Base-by-base conservation (phyloP, 2,113 vertebrate genomes). In the Pogonocichla stellata region DNA sequence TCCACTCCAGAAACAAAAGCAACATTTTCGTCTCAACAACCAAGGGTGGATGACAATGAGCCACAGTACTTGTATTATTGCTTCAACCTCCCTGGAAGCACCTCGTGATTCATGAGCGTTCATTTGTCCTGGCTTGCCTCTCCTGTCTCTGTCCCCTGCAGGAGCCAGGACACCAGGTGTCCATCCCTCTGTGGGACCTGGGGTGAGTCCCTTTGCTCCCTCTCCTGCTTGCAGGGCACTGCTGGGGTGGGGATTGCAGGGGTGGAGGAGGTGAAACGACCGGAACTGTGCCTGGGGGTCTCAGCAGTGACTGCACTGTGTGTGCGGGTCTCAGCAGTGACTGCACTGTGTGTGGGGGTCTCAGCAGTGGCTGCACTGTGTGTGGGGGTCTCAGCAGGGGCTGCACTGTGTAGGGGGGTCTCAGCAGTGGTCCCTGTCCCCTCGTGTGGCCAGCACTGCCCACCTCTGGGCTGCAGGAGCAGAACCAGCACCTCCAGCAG, bases 1-100 rank as follows among this genome's bases (percentile, higher is more conserved):
- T 67, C 88, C 64, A 38, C 47, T 56, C 79, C 53, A 78, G 82
- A 83, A 86, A 77, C 19, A 86, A 96, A 86, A 90, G 42, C 79
- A 78, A 86, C 51, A 24, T 96, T 88, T 83, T 25, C 26, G 61
- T n/a, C 64, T 47, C 74, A 62, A 67, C n/a, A 78, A 20, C 19
- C 73, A 43, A 40, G 60, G 31, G 25, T 10, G n/a, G 38, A 6
- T 22, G 56, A 88, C n/a, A n/a, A n/a, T n/a, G n/a, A n/a, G n/a
- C n/a, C n/a, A n/a, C n/a, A n/a, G n/a, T n/a, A n/a, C n/a, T n/a
- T n/a, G n/a, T n/a, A n/a, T n/a, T n/a, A n/a, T n/a, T n/a, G n/a
- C n/a, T n/a, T n/a, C n/a, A n/a, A n/a, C 75, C 40, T 67, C 82
- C 47, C 36, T 64, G 34, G 13, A 61, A 80, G 34, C 56, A 56